Percentiles rank a stretch among this genome's conserved stretches.
Evolutionary conservation across 2,888 invertebrate genomes (phyloP).

Genomic region (Hofmannophila pseudospretella): DNA sequence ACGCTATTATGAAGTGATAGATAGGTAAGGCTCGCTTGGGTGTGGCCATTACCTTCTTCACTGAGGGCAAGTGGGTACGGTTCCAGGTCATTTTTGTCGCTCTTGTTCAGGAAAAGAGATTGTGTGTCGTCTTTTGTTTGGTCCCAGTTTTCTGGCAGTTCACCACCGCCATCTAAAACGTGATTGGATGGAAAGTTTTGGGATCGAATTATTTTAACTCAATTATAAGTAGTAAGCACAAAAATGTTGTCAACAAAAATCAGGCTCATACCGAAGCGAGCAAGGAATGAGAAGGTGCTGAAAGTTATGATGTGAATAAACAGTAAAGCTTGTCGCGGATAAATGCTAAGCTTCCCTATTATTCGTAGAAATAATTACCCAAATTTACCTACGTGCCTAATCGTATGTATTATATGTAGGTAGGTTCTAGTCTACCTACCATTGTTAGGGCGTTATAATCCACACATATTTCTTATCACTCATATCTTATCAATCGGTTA

Average conservation of each 20-base stretch:
- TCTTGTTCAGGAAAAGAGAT: constrained; percentile 73
- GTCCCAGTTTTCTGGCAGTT: constrained; percentile 74
- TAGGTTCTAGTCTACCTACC: no score
- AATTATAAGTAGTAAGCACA: constrained; percentile 5
- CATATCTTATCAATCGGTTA: no score
- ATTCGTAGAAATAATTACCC: no score
- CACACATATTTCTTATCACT: no score
- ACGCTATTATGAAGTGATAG: constrained; percentile 6
- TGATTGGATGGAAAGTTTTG: constrained; percentile 16
- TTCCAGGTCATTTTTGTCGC: constrained; percentile 74
- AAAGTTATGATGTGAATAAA: no score
- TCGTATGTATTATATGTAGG: no score
- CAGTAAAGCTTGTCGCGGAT: no score
- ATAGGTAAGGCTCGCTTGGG: constrained; percentile 18
- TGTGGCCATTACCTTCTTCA: constrained; percentile 61
- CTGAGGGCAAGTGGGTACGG: constrained; percentile 73
- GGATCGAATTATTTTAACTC: constrained; percentile 12
- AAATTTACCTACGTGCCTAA: no score
- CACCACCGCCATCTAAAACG: constrained; percentile 64
- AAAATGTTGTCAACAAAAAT: constrained; percentile 1
- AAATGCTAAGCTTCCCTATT: no score
- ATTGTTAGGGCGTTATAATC: no score
- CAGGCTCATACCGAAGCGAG: constrained; percentile 25
- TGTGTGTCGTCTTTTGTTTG: constrained; percentile 74
- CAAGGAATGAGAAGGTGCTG: constrained; percentile 2